phyloP scores from a whole-genome alignment of 2,797 vertebrate genomes.

The Centropyge bicolor region DNA sequence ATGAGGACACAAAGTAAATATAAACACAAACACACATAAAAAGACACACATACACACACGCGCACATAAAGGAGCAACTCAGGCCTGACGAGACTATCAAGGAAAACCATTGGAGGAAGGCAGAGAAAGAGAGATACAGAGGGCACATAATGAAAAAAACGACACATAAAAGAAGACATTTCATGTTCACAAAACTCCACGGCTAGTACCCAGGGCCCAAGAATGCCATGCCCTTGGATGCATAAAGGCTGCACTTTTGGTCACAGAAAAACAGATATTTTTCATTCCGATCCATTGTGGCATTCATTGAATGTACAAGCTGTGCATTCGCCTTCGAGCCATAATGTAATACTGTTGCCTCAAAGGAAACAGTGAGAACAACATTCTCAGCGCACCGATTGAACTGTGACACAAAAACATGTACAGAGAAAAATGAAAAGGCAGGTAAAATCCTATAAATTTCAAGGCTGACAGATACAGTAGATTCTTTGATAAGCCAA shows the following conservation, averaged over 20 bases:
- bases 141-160: constrained; percentile 75
- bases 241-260: constrained; percentile 81
- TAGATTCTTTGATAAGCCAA: constrained; percentile 69
- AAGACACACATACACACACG: constrained; percentile 2
- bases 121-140: constrained; percentile 68
- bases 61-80: constrained; percentile 68
- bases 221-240: constrained; percentile 84
- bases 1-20: constrained; percentile 15
- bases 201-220: constrained; percentile 73
- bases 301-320: constrained; percentile 77
- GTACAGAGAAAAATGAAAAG: constrained; percentile 72
- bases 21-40: constrained; percentile 24
- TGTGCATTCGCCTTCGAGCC: constrained; percentile 77
- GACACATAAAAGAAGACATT: constrained; percentile 83
- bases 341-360: constrained; percentile 74
- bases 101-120: constrained; percentile 70
- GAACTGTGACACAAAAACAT: constrained; percentile 71
- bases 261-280: constrained; percentile 78
- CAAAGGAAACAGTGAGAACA: constrained; percentile 73
- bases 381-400: constrained; percentile 63
- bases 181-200: constrained; percentile 79
- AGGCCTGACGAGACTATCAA: constrained; percentile 66
- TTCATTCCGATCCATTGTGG: constrained; percentile 78
- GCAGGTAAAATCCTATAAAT: constrained; percentile 76
- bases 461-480: constrained; percentile 71